Percentiles rank a stretch among this genome's conserved stretches.
Evolutionary conservation across 2,888 invertebrate species (phyloP).

Genomic region (Formica aserva): DNA sequence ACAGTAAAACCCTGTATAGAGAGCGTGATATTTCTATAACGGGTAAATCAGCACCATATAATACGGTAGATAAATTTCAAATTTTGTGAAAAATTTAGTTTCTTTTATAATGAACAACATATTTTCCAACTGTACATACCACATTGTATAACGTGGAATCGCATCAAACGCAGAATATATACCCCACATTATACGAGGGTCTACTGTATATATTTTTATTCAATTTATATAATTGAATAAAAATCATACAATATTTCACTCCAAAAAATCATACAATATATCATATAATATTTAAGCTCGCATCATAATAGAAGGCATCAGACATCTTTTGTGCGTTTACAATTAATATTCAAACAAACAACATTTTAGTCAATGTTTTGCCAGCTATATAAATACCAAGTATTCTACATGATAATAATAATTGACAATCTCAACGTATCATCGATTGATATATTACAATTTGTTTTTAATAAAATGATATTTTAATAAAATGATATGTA

Average conservation of each 20-base stretch:
- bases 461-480: not conserved
- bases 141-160: not conserved
- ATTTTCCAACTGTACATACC: not conserved
- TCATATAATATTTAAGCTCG: constrained; percentile 54
- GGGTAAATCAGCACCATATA: no score
- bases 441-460: constrained; percentile 11
- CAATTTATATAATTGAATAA: not conserved
- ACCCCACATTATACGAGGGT: not conserved
- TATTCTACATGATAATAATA: not conserved
- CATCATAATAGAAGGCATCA: not conserved
- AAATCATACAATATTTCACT: not conserved
- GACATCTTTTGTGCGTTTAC: not conserved
- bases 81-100: not conserved
- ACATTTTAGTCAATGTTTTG: not conserved
- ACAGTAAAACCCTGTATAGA: constrained; percentile 24
- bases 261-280: not conserved
- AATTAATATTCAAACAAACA: not conserved
- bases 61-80: not conserved
- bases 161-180: not conserved
- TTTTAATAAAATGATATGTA: not conserved
- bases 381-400: not conserved
- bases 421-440: not conserved
- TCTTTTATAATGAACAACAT: not conserved
- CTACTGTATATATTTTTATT: not conserved
- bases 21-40: not conserved